Evolutionary conservation across 23 tunicate species (phyloP), one percentile per base, ranked within the genome.

Genomic region (Clavelina lepadiformis): DNA sequence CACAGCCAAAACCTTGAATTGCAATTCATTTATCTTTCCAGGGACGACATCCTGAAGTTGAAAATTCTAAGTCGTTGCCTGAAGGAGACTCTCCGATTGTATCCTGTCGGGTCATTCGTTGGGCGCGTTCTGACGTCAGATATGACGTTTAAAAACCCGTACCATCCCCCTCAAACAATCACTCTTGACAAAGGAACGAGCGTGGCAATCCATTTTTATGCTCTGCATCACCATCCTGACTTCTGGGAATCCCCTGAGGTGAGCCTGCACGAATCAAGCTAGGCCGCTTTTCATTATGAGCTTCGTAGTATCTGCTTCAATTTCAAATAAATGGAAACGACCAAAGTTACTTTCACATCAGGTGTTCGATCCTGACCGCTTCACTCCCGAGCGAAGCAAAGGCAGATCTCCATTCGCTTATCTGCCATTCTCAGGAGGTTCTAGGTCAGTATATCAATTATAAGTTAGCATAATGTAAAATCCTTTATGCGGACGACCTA

Each of bases 351-450:
- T n/a, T 33, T 18, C 23, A 45, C 46, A 50, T 58, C 38, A 79
- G 85, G 61, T 52, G 49, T 79, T 58, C 61, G 76, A 79, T 59
- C 85, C 85, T 1, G 76, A 79, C 32, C 41, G 85, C 33, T 79
- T 79, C 29, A 31, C 29, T 19, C 57, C 65, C 23, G 85, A 79
- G 46, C 60, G 69, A 18, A 26, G 32, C 37, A 61, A 34, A 28
- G 46, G 19, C 8, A 52, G 77, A n/a, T 44, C 54, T 3, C 69
- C 85, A 4, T 79, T 58, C 46, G 61, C 76, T 1, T 79, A 35
- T 38, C 35, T 79, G n/a, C 85, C 85, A 3, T 79, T 79, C 26
- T 66, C 69, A 1, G 85, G 76, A 3, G 85, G 85, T 21, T 51
- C 76, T 46, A 79, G 85, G 85, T 79, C 11, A 27, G 44, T 38